Conservation (phyloP, 2,113 vertebrate species). For the Synodontis membranacea region DNA sequence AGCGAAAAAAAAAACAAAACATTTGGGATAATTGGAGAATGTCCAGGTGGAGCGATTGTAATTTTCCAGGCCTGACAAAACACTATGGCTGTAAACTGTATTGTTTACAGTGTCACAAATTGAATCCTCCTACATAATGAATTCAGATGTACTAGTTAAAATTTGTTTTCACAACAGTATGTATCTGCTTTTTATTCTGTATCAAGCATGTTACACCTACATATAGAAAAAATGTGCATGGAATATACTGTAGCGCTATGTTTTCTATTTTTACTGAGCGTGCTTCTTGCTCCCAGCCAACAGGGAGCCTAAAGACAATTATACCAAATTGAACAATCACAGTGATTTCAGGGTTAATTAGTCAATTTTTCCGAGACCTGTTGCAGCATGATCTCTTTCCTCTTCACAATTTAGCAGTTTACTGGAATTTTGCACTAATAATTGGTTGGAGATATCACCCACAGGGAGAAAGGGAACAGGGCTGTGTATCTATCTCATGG, state of each 20-base stretch:
- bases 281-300: conserved; percentile 5
- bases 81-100: neutral
- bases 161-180: neutral
- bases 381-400: neutral
- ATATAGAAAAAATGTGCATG: neutral
- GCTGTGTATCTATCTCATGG: neutral
- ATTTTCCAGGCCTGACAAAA: conserved; percentile 31
- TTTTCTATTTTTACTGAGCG: neutral
- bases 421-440: neutral
- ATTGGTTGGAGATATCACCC: neutral
- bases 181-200: neutral
- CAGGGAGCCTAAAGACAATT: conserved; percentile 42
- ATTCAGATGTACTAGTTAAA: neutral
- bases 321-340: conserved; percentile 40
- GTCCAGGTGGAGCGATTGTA: conserved; percentile 34
- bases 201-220: neutral
- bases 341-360: conserved; percentile 33
- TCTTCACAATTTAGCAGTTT: conserved; percentile 2
- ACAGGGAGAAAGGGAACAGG: neutral
- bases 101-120: neutral
- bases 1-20: conserved; percentile 47
- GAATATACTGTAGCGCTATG: neutral
- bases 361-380: conserved; percentile 35
- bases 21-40: conserved; percentile 45
- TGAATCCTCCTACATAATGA: neutral